Percentiles rank a stretch among this genome's conserved stretches.
Evolutionary conservation across 2,797 vertebrate genomes (phyloP).

Genomic region (Morus bassanus): DNA sequence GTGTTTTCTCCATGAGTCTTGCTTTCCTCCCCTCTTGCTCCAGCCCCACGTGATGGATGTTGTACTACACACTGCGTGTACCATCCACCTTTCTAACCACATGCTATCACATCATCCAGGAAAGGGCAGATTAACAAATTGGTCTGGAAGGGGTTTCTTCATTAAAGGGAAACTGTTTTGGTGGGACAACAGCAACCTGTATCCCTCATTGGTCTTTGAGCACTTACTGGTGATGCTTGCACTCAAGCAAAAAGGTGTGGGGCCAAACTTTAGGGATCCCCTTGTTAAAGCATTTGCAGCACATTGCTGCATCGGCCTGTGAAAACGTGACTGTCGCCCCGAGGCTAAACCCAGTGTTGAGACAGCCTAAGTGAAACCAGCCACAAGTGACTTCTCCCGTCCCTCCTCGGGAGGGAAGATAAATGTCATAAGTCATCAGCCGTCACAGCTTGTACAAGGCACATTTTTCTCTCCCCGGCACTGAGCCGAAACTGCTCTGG

Average conservation of each 20-base stretch:
- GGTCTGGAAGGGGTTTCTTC: neutral
- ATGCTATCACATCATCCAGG: neutral
- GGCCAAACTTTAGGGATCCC: neutral
- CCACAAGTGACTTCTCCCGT: conserved; percentile 17
- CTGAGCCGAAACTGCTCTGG: neutral
- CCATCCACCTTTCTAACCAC: neutral
- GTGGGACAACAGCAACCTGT: neutral
- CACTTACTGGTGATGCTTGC: neutral
- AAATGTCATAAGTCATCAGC: conserved; percentile 65
- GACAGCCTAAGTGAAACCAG: conserved; percentile 47
- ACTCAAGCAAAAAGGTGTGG: neutral
- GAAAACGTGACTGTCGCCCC: neutral
- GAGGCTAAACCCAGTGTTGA: neutral
- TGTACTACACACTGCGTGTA: rapidly evolving
- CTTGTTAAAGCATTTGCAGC: neutral
- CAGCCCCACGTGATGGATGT: rapidly evolving
- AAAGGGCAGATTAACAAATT: neutral
- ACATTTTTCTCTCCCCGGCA: conserved; percentile 15
- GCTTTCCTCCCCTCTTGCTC: neutral
- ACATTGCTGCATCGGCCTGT: neutral
- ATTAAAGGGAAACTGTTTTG: neutral
- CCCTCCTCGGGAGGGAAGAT: conserved; percentile 39
- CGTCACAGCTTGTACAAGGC: neutral
- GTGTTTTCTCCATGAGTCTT: rapidly evolving
- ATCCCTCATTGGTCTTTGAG: rapidly evolving